phyloP scores from a whole-genome alignment of 2,888 invertebrate genomes.

The Amiota mariae region DNA sequence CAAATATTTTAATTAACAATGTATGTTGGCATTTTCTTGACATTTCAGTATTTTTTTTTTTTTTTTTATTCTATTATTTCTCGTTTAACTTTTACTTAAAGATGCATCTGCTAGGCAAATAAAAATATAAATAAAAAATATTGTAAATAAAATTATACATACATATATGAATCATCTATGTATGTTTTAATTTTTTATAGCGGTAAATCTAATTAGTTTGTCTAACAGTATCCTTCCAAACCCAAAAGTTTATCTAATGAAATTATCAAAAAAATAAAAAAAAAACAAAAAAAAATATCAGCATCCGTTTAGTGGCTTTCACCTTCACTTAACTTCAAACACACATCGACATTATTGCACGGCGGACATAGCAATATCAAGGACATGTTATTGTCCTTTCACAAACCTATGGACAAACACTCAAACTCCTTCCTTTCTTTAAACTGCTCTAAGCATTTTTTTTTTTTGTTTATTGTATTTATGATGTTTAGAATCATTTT shows the following conservation, averaged over 20 bases:
- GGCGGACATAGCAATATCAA: background rate
- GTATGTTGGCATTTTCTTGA: slow-evolving; percentile 8
- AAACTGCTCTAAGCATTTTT: slow-evolving; percentile 11
- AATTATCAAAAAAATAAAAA: background rate
- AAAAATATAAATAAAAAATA: background rate
- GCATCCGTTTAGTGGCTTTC: slow-evolving; percentile 50
- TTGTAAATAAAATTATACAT: background rate
- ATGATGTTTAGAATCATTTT: slow-evolving; percentile 47
- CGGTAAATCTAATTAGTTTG: slow-evolving; percentile 3
- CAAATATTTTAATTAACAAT: slow-evolving; percentile 62
- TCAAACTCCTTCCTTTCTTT: slow-evolving; percentile 28
- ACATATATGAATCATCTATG: too few species aligned
- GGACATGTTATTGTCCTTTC: slow-evolving; percentile 21
- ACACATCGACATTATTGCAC: background rate
- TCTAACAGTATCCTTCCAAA: background rate
- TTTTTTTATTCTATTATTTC: slow-evolving; percentile 3
- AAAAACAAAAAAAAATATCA: background rate
- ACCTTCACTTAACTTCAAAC: too few species aligned
- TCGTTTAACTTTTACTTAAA: background rate
- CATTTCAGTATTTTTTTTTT: slow-evolving; percentile 1
- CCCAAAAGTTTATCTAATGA: background rate
- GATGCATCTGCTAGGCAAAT: too few species aligned
- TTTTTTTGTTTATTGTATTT: slow-evolving; percentile 23
- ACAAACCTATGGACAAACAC: background rate
- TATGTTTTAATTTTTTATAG: background rate